These are phyloP conservation scores for Noctilio leporinus DNA, from an alignment of 2,113 vertebrate species.

Conservation along the genomic window DNA sequence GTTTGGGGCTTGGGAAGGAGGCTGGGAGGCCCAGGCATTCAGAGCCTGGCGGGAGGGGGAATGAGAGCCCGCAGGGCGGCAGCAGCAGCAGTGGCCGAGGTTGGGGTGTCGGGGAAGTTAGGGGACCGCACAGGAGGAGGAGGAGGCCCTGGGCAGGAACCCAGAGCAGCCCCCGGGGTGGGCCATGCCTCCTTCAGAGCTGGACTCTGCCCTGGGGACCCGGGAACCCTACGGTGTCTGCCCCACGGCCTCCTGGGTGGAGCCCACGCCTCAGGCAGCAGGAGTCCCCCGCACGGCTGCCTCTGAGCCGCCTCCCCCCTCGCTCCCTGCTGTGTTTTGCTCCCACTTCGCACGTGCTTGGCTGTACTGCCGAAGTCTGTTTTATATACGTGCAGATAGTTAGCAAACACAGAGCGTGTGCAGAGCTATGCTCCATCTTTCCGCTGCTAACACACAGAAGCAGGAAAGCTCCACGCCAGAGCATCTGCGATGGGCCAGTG, in stretches of 20 bases:
- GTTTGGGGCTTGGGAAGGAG: background rate
- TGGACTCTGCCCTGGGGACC: background rate
- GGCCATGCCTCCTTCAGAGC: background rate
- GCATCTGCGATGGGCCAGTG: conserved; percentile 62
- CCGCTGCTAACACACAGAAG: conserved; percentile 75
- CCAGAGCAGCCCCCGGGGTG: background rate
- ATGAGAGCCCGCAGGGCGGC: background rate
- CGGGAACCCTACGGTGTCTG: too few relatives aligned
- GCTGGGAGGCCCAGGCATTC: background rate
- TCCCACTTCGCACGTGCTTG: conserved; percentile 70
- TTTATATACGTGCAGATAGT: conserved; percentile 71
- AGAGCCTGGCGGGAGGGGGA: background rate
- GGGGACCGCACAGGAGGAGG: background rate
- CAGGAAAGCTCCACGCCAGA: conserved; percentile 72
- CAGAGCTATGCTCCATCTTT: conserved; percentile 64
- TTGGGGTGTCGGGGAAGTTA: background rate
- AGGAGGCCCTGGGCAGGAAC: background rate
- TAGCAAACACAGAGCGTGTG: conserved; percentile 75
- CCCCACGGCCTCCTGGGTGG: background rate
- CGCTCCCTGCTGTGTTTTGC: conserved; percentile 59
- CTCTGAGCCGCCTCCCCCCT: background rate
- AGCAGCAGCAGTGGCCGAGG: too few relatives aligned
- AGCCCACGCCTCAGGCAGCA: background rate
- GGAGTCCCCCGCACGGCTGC: background rate
- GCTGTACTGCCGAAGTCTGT: conserved; percentile 69